Percentiles rank a stretch among this genome's conserved stretches.
Conservation (phyloP, 2,888 invertebrate species). For the Helobdella robusta region DNA sequence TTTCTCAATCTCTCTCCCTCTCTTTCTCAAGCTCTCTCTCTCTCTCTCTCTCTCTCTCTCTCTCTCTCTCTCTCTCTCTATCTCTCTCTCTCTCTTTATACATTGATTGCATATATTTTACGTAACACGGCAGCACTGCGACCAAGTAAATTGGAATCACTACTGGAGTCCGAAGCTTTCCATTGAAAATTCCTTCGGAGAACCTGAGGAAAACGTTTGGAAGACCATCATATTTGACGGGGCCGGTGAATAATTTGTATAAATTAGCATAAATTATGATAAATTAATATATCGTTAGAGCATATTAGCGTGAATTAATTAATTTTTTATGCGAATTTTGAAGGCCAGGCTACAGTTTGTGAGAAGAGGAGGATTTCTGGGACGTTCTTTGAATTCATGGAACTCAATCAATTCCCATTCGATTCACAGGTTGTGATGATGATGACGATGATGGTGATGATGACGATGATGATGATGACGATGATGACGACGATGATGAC, state of each 20-base stretch:
- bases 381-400: conserved; percentile 34
- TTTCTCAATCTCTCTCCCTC: too few species aligned
- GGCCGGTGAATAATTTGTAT: too few species aligned
- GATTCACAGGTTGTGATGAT: conserved; percentile 33
- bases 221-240: conserved; percentile 1
- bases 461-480: conserved; percentile 38
- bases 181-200: conserved; percentile 33
- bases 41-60: too few species aligned
- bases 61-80: too few species aligned
- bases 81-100: too few species aligned
- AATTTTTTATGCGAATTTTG: conserved; percentile 12
- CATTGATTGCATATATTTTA: too few species aligned
- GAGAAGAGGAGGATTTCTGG: conserved; percentile 33
- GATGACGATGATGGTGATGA: conserved; percentile 33
- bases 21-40: too few species aligned
- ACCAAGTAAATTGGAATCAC: conserved; percentile 18
- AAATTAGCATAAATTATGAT: too few species aligned
- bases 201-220: conserved; percentile 26
- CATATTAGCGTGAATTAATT: conserved; percentile 21
- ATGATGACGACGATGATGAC: conserved; percentile 37
- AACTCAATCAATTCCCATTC: conserved; percentile 35
- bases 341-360: conserved; percentile 30
- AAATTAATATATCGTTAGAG: too few species aligned
- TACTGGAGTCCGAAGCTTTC: conserved; percentile 34
- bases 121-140: neutral